A percentile compares a stretch with the other conserved stretches of the same genome.
These are phyloP conservation scores for Ateles fusciceps DNA, from an alignment of 2,797 vertebrate genomes.

Conservation along the genomic window DNA sequence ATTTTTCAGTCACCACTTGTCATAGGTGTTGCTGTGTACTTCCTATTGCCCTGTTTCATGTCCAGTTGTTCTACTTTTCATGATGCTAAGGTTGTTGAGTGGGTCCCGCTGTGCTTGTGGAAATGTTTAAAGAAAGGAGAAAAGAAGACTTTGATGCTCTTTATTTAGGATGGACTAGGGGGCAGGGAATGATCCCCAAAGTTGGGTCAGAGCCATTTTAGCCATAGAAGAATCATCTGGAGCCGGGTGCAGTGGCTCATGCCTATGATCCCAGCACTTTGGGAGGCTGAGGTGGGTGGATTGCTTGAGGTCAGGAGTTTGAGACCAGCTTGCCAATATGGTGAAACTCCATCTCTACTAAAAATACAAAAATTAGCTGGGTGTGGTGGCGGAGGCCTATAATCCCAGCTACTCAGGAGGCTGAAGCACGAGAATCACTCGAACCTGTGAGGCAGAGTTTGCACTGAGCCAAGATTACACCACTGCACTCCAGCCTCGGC, in stretches of 20 bases:
- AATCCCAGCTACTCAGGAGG: neutral
- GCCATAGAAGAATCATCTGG: neutral
- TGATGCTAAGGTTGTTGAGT: neutral
- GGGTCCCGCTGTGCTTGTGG: neutral
- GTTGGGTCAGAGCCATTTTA: neutral
- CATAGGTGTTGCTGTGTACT: neutral
- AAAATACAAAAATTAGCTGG: neutral
- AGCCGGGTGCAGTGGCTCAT: neutral
- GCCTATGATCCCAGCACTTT: neutral
- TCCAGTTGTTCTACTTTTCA: neutral
- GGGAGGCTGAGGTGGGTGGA: neutral
- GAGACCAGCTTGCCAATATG: neutral
- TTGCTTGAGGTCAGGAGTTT: neutral
- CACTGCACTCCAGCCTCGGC: neutral
- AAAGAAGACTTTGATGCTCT: neutral
- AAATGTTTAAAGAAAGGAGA: neutral
- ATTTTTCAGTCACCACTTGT: neutral
- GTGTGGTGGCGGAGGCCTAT: neutral
- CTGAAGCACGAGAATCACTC: neutral
- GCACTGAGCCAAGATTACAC: neutral
- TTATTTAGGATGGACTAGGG: conserved; percentile 1
- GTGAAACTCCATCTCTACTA: neutral
- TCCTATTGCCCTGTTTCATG: neutral
- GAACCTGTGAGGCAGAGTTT: neutral
- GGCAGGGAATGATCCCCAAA: neutral